Evolutionary conservation across 1,140 invertebrate genomes (phyloP), one percentile per base, ranked within the genome.

Genomic region (Diachasmimorpha longicaudata): DNA sequence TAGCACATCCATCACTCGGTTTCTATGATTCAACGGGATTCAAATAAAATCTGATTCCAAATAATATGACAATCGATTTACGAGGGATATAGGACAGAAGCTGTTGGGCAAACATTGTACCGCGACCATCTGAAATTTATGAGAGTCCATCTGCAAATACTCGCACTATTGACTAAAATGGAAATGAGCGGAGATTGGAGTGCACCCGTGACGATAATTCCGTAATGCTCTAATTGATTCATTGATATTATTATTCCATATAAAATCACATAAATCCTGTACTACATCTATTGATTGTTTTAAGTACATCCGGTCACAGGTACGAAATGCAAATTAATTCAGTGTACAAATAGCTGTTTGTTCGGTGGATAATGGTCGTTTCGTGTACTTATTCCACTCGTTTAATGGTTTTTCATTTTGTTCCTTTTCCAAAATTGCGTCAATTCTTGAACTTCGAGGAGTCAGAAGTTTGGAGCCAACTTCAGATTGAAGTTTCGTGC

Each of bases 191-290:
- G 48, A 63, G 70, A 77, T 69, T 72, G 75, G 37, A 71, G 48
- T 44, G 72, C 52, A 76, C 66, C 71, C 36, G 37, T 25, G 72
- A 70, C 74, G 75, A 84, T 84, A 86, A 86, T 84, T 80, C 78
- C 70, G 72, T 85, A 81, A 82, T 83, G 83, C 81, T 74, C 72
- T 86, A 85, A 86, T 86, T 85, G 83, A 86, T 86, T 86, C 82
- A 86, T 85, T 79, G 79, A 80, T 79, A 84, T 82, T 82, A 80
- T 74, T 68, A 76, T 75, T 74, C 44, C 79, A 74, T 81, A 83
- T 83, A 82, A 85, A 85, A 74, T 25, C 63, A 19, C 73, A 39
- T 74, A 74, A 69, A 74, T 74, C 52, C 55, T 10, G 31, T 14
- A 63, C 14, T 72, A 63, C 21, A 66, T 25, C 4, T n/a, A 42